These are phyloP conservation scores for Gallinago solitaria DNA, from an alignment of 2,797 vertebrate genomes.

Conservation along the genomic window DNA sequence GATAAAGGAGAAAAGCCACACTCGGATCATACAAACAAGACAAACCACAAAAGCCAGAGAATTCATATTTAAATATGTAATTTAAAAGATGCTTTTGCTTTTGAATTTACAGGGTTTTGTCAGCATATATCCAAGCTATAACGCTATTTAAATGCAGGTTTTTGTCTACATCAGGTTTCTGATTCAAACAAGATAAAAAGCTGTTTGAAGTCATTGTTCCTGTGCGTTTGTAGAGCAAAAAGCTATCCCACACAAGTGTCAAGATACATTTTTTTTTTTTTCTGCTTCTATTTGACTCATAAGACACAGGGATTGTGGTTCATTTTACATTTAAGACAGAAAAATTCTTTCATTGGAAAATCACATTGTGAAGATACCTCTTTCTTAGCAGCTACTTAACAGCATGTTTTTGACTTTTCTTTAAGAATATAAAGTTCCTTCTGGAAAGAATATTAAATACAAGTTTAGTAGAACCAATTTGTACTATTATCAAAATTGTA, in stretches of 20 bases:
- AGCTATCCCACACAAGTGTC: neutral
- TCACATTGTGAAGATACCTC: neutral
- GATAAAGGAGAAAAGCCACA: neutral
- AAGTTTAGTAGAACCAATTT: neutral
- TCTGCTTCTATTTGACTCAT: neutral
- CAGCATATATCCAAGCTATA: neutral
- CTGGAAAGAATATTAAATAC: neutral
- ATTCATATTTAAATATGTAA: conserved; percentile 27
- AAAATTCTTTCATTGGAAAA: neutral
- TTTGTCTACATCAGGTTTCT: conserved; percentile 30
- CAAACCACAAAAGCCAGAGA: neutral
- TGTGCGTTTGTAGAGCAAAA: neutral
- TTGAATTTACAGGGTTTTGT: neutral
- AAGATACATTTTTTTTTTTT: neutral
- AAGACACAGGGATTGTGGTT: neutral
- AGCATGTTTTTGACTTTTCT: neutral
- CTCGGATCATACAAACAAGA: neutral
- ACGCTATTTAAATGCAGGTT: neutral
- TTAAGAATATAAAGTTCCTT: neutral
- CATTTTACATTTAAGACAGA: neutral
- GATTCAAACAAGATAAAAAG: conserved; percentile 46
- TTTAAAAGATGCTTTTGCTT: neutral
- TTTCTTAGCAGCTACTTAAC: neutral
- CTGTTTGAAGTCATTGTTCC: conserved; percentile 24
- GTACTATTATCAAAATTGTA: neutral